These are phyloP conservation scores for Pangasius larnaudii DNA, from an alignment of 2,797 vertebrate species.

Conservation along the genomic window DNA sequence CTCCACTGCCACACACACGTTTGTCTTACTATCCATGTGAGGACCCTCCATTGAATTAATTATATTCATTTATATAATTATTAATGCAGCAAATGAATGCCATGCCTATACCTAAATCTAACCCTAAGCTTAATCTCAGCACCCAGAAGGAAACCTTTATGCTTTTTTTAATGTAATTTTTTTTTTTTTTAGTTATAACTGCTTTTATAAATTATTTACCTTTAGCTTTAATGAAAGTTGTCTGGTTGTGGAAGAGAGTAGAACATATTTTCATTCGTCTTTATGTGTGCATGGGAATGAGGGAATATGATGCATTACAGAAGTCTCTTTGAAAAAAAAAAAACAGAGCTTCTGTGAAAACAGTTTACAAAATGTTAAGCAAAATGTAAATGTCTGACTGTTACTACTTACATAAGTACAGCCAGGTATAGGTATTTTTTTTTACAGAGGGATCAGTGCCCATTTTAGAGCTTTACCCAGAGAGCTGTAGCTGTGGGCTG, in stretches of 20 bases:
- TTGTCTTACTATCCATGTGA: not conserved
- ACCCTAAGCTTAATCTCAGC: not conserved
- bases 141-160: not conserved
- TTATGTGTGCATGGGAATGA: not conserved
- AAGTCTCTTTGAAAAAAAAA: too few relatives aligned
- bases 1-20: not conserved
- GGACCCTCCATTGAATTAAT: not conserved
- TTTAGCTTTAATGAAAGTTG: not conserved
- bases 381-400: not conserved
- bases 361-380: not conserved
- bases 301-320: not conserved
- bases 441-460: conserved; percentile 28
- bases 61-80: not conserved
- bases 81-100: not conserved
- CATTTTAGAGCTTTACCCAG: conserved; percentile 25
- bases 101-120: not conserved
- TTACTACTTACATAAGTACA: not conserved
- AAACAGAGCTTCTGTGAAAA: not conserved
- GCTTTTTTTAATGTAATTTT: not conserved
- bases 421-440: not conserved
- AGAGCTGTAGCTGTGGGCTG: conserved; percentile 33
- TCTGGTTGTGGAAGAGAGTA: not conserved
- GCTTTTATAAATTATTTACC: not conserved
- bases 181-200: not conserved
- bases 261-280: not conserved